These are phyloP conservation scores for Ammodytes marinus DNA, from an alignment of 2,113 vertebrate genomes.

Conservation along the genomic window DNA sequence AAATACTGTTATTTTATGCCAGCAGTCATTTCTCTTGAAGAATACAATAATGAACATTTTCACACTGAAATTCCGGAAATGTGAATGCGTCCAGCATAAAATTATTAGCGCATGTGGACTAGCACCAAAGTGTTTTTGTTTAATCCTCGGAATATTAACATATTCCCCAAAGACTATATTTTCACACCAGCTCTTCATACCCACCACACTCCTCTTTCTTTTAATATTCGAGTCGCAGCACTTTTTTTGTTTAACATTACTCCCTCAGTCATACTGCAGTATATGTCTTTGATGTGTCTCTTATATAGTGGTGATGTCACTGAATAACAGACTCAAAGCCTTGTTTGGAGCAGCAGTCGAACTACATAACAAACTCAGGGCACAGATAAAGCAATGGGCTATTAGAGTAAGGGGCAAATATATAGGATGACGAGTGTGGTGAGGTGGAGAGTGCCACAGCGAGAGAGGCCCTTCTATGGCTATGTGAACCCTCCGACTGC, in stretches of 20 bases:
- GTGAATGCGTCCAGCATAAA: constrained; percentile 36
- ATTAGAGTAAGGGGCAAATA: constrained; percentile 49
- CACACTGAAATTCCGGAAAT: constrained; percentile 23
- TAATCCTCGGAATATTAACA: constrained; percentile 62
- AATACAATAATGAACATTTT: constrained; percentile 39
- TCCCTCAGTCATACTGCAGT: constrained; percentile 39
- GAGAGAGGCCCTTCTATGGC: constrained; percentile 85
- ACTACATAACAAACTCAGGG: constrained; percentile 26
- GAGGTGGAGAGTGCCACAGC: constrained; percentile 16
- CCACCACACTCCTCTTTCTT: constrained; percentile 32
- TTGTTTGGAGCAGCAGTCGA: constrained; percentile 39
- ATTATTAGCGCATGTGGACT: constrained; percentile 43
- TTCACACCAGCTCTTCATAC: constrained; percentile 49
- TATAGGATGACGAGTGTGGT: constrained; percentile 40
- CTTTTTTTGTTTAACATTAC: constrained; percentile 48
- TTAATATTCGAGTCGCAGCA: constrained; percentile 27
- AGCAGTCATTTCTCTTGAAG: background rate
- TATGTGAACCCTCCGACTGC: constrained; percentile 61
- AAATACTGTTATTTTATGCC: background rate
- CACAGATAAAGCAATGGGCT: constrained; percentile 32
- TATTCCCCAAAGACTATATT: constrained; percentile 65
- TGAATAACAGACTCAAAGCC: constrained; percentile 16
- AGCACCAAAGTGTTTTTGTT: constrained; percentile 52
- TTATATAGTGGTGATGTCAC: constrained; percentile 43
- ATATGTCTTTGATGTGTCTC: constrained; percentile 28